Conservation (phyloP, 2,113 vertebrate genomes). For the Nibea albiflora region DNA sequence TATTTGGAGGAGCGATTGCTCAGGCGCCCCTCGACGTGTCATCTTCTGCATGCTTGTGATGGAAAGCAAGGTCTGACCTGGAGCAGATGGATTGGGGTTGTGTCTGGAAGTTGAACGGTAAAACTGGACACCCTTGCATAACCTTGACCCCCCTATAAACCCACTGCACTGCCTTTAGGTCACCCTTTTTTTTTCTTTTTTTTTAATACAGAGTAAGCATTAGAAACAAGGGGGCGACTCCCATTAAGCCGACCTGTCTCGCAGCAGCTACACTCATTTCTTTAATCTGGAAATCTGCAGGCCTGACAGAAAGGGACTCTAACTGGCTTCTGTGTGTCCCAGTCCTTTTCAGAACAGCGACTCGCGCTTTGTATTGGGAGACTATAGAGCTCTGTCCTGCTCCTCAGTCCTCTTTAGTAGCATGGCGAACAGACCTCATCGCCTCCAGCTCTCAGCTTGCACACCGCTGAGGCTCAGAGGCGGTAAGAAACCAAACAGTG, state of each 20-base stretch:
- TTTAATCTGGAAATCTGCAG: conserved; percentile 62
- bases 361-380: conserved; percentile 61
- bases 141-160: conserved; percentile 68
- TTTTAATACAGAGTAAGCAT: conserved; percentile 1
- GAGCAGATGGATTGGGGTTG: conserved; percentile 69
- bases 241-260: conserved; percentile 33
- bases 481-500: conserved; percentile 57
- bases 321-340: conserved; percentile 45
- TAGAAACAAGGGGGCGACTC: conserved; percentile 15
- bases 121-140: conserved; percentile 50
- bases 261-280: conserved; percentile 27
- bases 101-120: conserved; percentile 42
- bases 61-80: conserved; percentile 71
- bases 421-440: conserved; percentile 48
- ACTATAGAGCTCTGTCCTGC: conserved; percentile 61
- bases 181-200: conserved; percentile 48
- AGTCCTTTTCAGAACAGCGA: conserved; percentile 62
- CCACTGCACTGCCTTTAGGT: conserved; percentile 43
- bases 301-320: conserved; percentile 51
- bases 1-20: conserved; percentile 52
- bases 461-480: conserved; percentile 42
- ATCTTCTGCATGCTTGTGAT: conserved; percentile 61
- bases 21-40: conserved; percentile 43
- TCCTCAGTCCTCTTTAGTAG: conserved; percentile 60
- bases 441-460: conserved; percentile 61